Base-by-base conservation (phyloP, 1,140 invertebrate species). In the Macrotrachela quadricornifera region DNA sequence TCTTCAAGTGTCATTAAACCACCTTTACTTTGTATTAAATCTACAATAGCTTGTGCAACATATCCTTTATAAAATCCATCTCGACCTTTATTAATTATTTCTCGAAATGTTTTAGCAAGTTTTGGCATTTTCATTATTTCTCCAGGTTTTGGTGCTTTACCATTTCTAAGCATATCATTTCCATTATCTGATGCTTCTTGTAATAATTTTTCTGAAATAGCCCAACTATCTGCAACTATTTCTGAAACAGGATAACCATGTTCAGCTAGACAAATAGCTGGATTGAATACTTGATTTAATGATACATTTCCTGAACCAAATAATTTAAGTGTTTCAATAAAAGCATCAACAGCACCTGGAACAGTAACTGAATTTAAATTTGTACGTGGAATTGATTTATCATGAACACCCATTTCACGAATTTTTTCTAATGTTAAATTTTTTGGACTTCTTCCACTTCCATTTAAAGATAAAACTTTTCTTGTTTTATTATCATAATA, bases 41-140 rank as follows among this genome's bases (percentile, higher is more conserved):
- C 57, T 13, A 62, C 61, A 46, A 72, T 63, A 12, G 63, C 61
- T 47, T 64, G 38, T 3, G 66, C 69, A 14, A 67, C 62, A 39
- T 63, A 53, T 10, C 71, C 71, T 38, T 62, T 46, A 53, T 72
- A 72, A 58, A 70, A 70, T 0, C 59, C 66, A 42, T 57, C 49
- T 53, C 66, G 65, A 4, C 70, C 70, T 10, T 61, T 38, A 0
- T 50, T 46, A 1, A 57, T 65, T 3, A 72, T 43, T 58, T 63
- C 63, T 60, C 53, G 62, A n/a, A 71, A 64, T 12, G 64, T 65
- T 10, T 61, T 56, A 1, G 70, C 70, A 9, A 71, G 57, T 38
- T 57, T 55, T 16, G 66, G 67, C 42, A 65, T 59, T 45, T 49
- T 58, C 55, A 72, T 66, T 13, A 71, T 59, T 49, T 68, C 59